A percentile compares a stretch with the other conserved stretches of the same genome.
phyloP scores from a whole-genome alignment of 2,113 vertebrate species.

The Castor canadensis region DNA sequence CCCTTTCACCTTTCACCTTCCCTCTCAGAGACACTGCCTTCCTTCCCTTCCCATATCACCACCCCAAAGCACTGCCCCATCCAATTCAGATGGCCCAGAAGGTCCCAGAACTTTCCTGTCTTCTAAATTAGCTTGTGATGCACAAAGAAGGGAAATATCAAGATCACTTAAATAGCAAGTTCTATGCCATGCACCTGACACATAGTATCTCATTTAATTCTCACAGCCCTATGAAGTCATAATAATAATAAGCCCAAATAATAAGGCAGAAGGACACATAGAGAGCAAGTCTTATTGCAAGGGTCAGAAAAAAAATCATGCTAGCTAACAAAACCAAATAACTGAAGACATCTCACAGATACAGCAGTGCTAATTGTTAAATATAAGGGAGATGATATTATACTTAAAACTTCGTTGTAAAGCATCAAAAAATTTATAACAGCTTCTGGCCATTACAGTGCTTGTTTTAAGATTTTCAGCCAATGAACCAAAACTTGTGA shows the following conservation, averaged over 20 bases:
- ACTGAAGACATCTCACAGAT: conserved; percentile 36
- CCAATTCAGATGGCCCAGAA: background rate
- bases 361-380: background rate
- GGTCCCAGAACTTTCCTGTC: background rate
- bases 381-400: background rate
- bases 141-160: background rate
- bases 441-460: background rate
- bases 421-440: conserved; percentile 7
- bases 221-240: background rate
- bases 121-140: conserved; percentile 18
- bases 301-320: conserved; percentile 26
- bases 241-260: background rate
- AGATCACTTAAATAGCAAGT: background rate
- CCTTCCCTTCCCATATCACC: background rate
- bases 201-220: background rate
- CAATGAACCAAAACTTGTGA: background rate
- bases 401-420: background rate
- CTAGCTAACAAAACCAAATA: background rate
- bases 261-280: background rate
- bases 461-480: background rate
- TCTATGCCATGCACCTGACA: background rate
- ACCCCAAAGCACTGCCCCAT: background rate
- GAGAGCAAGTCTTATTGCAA: background rate
- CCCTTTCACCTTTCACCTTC: background rate
- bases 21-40: background rate